These are phyloP conservation scores for Triplophysa bombifrons DNA, from an alignment of 2,797 vertebrate genomes.

Conservation along the genomic window DNA sequence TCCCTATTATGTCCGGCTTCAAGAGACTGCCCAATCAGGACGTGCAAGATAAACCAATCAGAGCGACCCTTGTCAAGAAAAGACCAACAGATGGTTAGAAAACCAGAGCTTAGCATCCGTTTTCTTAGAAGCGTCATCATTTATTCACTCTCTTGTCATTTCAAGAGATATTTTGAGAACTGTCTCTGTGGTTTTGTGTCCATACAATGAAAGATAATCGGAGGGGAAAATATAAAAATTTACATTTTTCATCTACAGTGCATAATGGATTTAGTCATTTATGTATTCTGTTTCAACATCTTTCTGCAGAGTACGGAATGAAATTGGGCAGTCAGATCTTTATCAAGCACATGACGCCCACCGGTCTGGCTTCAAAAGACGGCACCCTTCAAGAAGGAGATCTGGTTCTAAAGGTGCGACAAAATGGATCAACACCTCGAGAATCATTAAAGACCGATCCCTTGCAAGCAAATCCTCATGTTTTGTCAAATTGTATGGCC, in stretches of 20 bases:
- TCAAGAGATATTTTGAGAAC: no score
- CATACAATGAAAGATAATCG: no score
- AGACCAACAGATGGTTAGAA: constrained; percentile 83
- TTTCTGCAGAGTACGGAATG: constrained; percentile 87
- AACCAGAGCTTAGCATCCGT: no score
- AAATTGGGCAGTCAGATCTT: constrained; percentile 97
- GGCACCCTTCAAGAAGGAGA: constrained; percentile 90
- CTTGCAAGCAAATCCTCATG: no score
- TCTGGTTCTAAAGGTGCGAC: constrained; percentile 89
- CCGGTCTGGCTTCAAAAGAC: constrained; percentile 85
- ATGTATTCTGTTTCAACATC: not conserved
- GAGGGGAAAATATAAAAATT: no score
- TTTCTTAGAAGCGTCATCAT: no score
- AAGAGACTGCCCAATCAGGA: constrained; percentile 84
- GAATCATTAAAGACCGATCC: not conserved
- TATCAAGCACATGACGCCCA: constrained; percentile 94
- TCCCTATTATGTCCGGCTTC: constrained; percentile 86
- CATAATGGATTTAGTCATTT: not conserved
- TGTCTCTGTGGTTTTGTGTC: no score
- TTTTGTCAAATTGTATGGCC: not conserved
- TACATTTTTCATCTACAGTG: no score
- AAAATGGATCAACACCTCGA: not conserved
- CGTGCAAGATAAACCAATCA: constrained; percentile 78
- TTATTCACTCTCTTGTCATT: no score
- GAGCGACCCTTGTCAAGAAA: constrained; percentile 83